Conservation (phyloP, 2,888 invertebrate genomes). For the Drosophila algonquin region DNA sequence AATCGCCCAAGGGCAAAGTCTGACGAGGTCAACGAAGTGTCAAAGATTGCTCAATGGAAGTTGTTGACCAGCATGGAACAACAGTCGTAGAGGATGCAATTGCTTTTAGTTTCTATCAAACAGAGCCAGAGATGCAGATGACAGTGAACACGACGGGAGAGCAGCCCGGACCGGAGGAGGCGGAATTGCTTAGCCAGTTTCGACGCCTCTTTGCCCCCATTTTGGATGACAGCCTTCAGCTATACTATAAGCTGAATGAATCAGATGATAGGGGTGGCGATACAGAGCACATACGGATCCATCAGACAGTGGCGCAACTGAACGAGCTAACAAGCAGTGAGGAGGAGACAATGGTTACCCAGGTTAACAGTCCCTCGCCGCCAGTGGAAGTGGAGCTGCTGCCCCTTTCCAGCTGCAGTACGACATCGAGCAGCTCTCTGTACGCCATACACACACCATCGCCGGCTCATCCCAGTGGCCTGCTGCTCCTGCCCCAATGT, state of each 20-base stretch:
- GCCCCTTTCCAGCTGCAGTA: slow-evolving; percentile 42
- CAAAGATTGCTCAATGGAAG: slow-evolving; percentile 83
- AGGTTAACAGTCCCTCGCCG: slow-evolving; percentile 47
- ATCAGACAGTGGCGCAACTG: slow-evolving; percentile 76
- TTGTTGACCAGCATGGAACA: slow-evolving; percentile 67
- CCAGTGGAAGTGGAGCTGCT: slow-evolving; percentile 27
- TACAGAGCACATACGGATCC: slow-evolving; percentile 70
- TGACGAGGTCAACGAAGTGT: slow-evolving; percentile 84
- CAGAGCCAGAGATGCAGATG: slow-evolving; percentile 34
- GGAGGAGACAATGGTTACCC: slow-evolving; percentile 58
- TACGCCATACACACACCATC: slow-evolving; percentile 78
- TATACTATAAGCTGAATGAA: slow-evolving; percentile 72
- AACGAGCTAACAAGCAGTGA: slow-evolving; percentile 68
- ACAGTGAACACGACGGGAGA: slow-evolving; percentile 10
- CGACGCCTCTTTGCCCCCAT: slow-evolving; percentile 69
- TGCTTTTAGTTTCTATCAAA: slow-evolving; percentile 67
- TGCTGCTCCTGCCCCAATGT: slow-evolving; percentile 40
- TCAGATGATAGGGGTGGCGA: slow-evolving; percentile 23
- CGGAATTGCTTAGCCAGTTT: slow-evolving; percentile 70
- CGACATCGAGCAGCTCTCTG: slow-evolving; percentile 75
- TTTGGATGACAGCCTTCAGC: slow-evolving; percentile 60
- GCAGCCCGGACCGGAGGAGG: slow-evolving; percentile 30
- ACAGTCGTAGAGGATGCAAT: slow-evolving; percentile 49
- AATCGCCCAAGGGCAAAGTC: slow-evolving; percentile 83
- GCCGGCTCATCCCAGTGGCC: slow-evolving; percentile 48